Percentiles rank a stretch among this genome's conserved stretches.
Conservation (phyloP, 30 jellyfish, hydroid and myxozoan species). For the Catostylus mosaicus region DNA sequence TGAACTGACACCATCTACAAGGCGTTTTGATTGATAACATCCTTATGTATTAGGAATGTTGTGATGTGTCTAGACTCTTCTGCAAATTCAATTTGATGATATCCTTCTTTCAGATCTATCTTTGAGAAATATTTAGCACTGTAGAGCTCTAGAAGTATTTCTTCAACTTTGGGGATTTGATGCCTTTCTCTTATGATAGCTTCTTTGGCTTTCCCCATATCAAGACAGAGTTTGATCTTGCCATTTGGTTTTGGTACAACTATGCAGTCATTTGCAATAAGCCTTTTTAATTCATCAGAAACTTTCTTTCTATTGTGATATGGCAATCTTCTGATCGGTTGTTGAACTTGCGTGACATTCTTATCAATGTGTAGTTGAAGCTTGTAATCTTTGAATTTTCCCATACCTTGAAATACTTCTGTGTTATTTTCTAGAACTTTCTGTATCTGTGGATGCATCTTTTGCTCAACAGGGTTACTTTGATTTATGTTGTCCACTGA, state of each 20-base stretch:
- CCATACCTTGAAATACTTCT: constrained; percentile 19
- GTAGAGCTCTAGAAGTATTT: constrained; percentile 27
- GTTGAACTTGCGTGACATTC: constrained; percentile 26
- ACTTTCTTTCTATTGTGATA: not conserved
- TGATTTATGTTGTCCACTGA: not conserved
- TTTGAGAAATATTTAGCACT: constrained; percentile 37
- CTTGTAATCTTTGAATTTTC: constrained; percentile 27
- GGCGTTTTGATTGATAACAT: constrained; percentile 18
- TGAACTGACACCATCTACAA: constrained; percentile 32
- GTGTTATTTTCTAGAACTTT: constrained; percentile 28
- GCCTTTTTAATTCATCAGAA: not conserved
- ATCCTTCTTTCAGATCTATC: constrained; percentile 36
- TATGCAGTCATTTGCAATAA: not conserved
- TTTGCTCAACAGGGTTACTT: not conserved
- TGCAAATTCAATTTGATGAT: constrained; percentile 31
- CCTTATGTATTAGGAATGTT: constrained; percentile 25
- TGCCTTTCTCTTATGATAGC: constrained; percentile 4
- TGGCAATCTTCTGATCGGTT: constrained; percentile 37
- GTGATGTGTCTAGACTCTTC: constrained; percentile 23
- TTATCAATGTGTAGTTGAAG: constrained; percentile 37
- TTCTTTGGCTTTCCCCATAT: constrained; percentile 7
- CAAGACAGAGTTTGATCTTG: not conserved
- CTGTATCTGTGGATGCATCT: constrained; percentile 16
- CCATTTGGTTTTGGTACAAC: constrained; percentile 47
- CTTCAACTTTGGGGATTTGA: constrained; percentile 5